Evolutionary conservation across 2,113 vertebrate genomes (phyloP), one percentile per base, ranked within the genome.

Genomic region (Calyptomena viridis): DNA sequence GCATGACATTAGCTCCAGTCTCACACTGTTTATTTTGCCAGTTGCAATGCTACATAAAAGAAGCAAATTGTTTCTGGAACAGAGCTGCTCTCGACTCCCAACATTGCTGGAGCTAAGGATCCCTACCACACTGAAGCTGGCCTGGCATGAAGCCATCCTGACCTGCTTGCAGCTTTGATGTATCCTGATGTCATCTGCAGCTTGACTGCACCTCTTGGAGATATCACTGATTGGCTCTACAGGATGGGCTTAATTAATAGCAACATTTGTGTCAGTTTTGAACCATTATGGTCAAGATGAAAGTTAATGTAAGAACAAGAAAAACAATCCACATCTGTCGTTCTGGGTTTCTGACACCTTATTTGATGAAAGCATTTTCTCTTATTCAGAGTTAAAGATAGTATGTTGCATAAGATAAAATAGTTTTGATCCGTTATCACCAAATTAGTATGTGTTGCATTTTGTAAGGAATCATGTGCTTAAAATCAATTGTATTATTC

Each of bases 51-150:
- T 71, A 28, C 1, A 52, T 30, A 44, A 63, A 93, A 92, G 83
- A 92, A 68, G 47, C 39, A 84, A 92, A 87, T 92, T 81, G 68
- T 74, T 93, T 90, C 73, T 95, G 93, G 76, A 94, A 75, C 42
- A 67, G 93, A 95, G 35, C 40, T 87, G 37, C 37, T 84, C 68
- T 75, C 0, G 0, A 62, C 59, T 69, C 46, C 28, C 86, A 68
- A 78, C 35, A 18, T 50, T 63, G 64, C 55, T 0, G 4, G 42
- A 93, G 80, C 47, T 89, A 11, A 89, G 86, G 73, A 89, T 87
- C 76, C 46, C 13, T 55, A 59, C 39, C 60, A 92, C 60, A 44
- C 76, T 64, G 83, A 93, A 87, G 56, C 56, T 91, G 75, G 37
- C 75, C 68, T 92, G 93, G 94, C 83, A 47, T 23, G 33, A 88